A percentile compares a stretch with the other conserved stretches of the same genome.
Evolutionary conservation across 2,113 vertebrate species (phyloP).

Genomic region (Spheniscus mendiculus): DNA sequence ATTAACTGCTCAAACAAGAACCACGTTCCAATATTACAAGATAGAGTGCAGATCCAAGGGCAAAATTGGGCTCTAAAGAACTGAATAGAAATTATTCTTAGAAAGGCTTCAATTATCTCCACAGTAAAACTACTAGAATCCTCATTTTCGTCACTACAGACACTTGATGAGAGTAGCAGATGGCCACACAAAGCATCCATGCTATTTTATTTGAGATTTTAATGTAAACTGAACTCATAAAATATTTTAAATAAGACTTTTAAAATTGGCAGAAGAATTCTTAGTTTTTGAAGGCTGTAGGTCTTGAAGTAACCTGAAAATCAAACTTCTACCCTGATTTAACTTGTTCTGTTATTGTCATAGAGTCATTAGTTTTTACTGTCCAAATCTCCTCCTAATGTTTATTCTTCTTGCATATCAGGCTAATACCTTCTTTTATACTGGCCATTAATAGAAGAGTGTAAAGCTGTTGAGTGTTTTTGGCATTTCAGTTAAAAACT

Average conservation of each 20-base stretch:
- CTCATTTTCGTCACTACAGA: slow-evolving; percentile 72
- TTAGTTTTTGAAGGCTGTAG: slow-evolving; percentile 1
- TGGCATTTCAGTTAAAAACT: neutral
- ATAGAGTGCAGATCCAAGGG: slow-evolving; percentile 65
- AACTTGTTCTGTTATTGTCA: neutral
- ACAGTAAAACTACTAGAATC: slow-evolving; percentile 69
- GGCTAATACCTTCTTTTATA: neutral
- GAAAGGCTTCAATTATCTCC: slow-evolving; percentile 76
- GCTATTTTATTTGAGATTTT: slow-evolving; percentile 78
- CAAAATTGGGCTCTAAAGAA: slow-evolving; percentile 71
- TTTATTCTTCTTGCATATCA: neutral
- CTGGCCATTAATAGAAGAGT: neutral
- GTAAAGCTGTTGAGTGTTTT: neutral
- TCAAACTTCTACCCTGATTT: neutral
- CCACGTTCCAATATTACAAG: slow-evolving; percentile 57
- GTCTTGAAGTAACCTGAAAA: neutral
- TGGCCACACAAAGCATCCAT: slow-evolving; percentile 71
- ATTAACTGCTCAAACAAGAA: slow-evolving; percentile 50
- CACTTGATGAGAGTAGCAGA: slow-evolving; percentile 74
- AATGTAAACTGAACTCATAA: slow-evolving; percentile 71
- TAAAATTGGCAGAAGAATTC: slow-evolving; percentile 24
- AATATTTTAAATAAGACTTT: slow-evolving; percentile 70
- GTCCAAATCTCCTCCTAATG: neutral
- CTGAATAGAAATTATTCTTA: slow-evolving; percentile 78
- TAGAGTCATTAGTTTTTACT: neutral